These are phyloP conservation scores for Tautogolabrus adspersus DNA, from an alignment of 2,113 vertebrate genomes.

Conservation along the genomic window DNA sequence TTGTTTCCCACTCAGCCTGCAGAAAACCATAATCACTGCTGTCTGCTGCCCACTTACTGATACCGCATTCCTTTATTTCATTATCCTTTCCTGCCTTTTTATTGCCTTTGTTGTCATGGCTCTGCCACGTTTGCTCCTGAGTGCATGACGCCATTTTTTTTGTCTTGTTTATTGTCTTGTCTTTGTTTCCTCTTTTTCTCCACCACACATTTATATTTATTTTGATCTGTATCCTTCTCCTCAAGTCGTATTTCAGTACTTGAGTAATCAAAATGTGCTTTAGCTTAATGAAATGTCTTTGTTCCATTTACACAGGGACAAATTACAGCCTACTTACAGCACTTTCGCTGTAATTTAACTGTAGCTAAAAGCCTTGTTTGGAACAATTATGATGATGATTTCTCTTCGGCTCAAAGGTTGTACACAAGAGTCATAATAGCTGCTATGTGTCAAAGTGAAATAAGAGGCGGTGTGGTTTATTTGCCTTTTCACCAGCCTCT, in stretches of 20 bases:
- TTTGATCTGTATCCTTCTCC: neutral
- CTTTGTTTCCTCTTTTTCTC: slow-evolving; percentile 7
- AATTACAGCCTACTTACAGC: slow-evolving; percentile 19
- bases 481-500: slow-evolving; percentile 30
- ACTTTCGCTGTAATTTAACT: slow-evolving; percentile 46
- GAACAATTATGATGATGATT: slow-evolving; percentile 44
- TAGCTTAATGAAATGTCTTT: slow-evolving; percentile 28
- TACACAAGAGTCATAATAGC: slow-evolving; percentile 20
- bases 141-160: neutral
- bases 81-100: neutral
- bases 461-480: slow-evolving; percentile 16
- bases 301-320: slow-evolving; percentile 26
- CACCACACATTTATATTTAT: slow-evolving; percentile 5
- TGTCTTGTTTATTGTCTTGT: neutral
- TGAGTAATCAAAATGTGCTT: slow-evolving; percentile 19
- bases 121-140: slow-evolving; percentile 3
- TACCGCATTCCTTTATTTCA: slow-evolving; percentile 11
- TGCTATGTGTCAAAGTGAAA: slow-evolving; percentile 38
- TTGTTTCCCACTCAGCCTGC: slow-evolving; percentile 16
- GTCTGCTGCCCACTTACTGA: slow-evolving; percentile 32
- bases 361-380: slow-evolving; percentile 49
- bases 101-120: slow-evolving; percentile 27
- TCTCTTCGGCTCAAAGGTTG: slow-evolving; percentile 9
- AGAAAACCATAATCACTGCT: slow-evolving; percentile 22
- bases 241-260: slow-evolving; percentile 26